Conservation (phyloP, 2,797 vertebrate species). For the Notoglanidium macrostoma region DNA sequence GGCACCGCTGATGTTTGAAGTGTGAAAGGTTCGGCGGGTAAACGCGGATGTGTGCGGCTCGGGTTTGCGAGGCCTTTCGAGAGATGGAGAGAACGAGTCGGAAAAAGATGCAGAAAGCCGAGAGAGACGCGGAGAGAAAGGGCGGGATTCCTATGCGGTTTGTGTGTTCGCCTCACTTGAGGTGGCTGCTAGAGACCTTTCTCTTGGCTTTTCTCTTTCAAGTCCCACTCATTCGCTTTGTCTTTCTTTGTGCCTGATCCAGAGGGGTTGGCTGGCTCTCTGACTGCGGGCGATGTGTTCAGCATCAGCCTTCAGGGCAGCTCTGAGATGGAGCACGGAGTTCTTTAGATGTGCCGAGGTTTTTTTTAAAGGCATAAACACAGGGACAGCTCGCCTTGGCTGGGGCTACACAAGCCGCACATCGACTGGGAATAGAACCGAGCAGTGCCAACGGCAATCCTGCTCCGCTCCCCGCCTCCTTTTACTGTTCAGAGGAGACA, state of each 20-base stretch:
- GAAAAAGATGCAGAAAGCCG: constrained; percentile 25
- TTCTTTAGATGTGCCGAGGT: constrained; percentile 47
- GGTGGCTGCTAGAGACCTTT: constrained; percentile 75
- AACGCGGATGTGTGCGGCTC: constrained; percentile 39
- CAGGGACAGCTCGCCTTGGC: constrained; percentile 37
- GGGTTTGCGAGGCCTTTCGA: constrained; percentile 40
- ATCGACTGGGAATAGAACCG: constrained; percentile 27
- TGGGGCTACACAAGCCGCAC: constrained; percentile 27
- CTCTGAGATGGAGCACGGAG: constrained; percentile 31
- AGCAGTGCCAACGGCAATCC: constrained; percentile 41
- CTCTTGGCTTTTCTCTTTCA: constrained; percentile 73
- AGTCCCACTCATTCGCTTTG: constrained; percentile 79
- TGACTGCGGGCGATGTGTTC: constrained; percentile 47
- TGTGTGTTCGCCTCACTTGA: constrained; percentile 60
- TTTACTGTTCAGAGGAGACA: constrained; percentile 9
- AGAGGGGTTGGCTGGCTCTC: constrained; percentile 64
- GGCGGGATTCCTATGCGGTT: constrained; percentile 56
- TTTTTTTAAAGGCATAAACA: constrained; percentile 34
- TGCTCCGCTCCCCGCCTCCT: not conserved
- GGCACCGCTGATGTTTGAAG: constrained; percentile 46
- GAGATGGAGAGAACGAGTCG: constrained; percentile 61
- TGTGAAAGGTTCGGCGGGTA: constrained; percentile 56
- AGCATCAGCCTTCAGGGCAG: constrained; percentile 44
- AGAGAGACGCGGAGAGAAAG: constrained; percentile 13
- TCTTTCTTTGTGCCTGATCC: constrained; percentile 76